phyloP scores from a whole-genome alignment of 2,797 vertebrate genomes.

The Lindbergichthys nudifrons region DNA sequence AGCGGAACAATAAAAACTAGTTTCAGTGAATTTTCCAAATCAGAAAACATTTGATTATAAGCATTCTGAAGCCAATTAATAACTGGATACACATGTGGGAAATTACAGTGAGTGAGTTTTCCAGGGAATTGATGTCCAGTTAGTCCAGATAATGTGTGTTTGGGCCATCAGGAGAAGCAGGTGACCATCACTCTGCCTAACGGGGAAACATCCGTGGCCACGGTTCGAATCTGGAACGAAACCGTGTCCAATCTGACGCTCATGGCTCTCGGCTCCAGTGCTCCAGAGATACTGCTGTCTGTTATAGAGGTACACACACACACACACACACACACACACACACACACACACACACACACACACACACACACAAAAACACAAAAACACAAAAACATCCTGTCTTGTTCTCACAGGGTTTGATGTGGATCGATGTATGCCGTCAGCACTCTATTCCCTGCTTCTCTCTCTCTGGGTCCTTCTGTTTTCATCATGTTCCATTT shows the following conservation, averaged over 20 bases:
- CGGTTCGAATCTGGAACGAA: slow-evolving; percentile 90
- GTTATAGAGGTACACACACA: slow-evolving; percentile 88
- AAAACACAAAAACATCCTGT: no score
- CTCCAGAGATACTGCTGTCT: slow-evolving; percentile 92
- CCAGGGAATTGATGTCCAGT: background rate
- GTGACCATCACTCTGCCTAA: slow-evolving; percentile 93
- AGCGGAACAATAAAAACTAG: no score
- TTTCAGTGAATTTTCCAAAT: no score
- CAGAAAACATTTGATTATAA: no score
- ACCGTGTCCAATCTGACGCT: slow-evolving; percentile 94
- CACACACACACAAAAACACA: background rate
- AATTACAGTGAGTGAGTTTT: no score
- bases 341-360: slow-evolving; percentile 23
- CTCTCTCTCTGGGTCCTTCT: background rate
- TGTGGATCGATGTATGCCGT: background rate
- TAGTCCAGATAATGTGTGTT: slow-evolving; percentile 8
- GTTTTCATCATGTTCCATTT: background rate
- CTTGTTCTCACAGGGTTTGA: background rate
- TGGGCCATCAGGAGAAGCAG: slow-evolving; percentile 88
- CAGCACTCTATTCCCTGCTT: background rate
- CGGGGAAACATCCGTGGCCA: slow-evolving; percentile 91
- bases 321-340: slow-evolving; percentile 32
- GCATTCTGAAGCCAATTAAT: no score
- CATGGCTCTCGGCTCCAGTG: slow-evolving; percentile 94
- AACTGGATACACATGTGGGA: no score